phyloP scores from a whole-genome alignment of 2,113 vertebrate genomes.

The Gyps fulvus region DNA sequence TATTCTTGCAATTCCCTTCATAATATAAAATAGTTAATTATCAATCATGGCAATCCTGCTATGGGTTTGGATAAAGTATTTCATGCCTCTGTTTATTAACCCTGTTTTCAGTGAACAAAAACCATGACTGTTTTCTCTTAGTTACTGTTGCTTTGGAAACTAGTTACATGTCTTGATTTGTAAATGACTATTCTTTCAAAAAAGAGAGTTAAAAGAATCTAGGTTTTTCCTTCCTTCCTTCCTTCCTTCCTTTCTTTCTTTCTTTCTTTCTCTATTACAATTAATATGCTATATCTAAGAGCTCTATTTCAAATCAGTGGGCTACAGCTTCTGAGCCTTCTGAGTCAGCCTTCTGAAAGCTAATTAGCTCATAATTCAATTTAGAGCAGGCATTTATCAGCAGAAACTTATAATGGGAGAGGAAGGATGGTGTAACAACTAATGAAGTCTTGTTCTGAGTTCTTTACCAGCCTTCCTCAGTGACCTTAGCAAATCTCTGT shows the following conservation, averaged over 20 bases:
- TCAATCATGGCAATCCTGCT: not conserved
- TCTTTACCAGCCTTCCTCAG: not conserved
- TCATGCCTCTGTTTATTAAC: conserved; percentile 28
- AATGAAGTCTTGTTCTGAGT: not conserved
- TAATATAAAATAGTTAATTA: not conserved
- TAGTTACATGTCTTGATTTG: not conserved
- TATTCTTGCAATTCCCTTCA: not conserved
- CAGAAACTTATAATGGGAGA: not conserved
- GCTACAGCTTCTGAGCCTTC: not conserved
- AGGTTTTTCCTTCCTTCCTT: not conserved
- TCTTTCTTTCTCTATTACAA: not conserved
- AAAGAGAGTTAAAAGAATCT: not conserved
- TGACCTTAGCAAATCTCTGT: not conserved
- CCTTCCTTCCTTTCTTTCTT: not conserved
- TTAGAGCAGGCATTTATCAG: not conserved
- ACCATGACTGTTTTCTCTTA: conserved; percentile 9
- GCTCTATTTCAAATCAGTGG: not conserved
- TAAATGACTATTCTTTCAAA: not conserved
- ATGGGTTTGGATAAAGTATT: not conserved
- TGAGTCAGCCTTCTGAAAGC: not conserved
- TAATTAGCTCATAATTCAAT: conserved; percentile 31
- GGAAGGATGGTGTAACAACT: not conserved
- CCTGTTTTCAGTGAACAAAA: conserved; percentile 38
- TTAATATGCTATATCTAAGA: not conserved
- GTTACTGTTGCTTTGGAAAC: conserved; percentile 70